Base-by-base conservation (phyloP, 2,888 invertebrate genomes). In the Gandaritis pyraliata region DNA sequence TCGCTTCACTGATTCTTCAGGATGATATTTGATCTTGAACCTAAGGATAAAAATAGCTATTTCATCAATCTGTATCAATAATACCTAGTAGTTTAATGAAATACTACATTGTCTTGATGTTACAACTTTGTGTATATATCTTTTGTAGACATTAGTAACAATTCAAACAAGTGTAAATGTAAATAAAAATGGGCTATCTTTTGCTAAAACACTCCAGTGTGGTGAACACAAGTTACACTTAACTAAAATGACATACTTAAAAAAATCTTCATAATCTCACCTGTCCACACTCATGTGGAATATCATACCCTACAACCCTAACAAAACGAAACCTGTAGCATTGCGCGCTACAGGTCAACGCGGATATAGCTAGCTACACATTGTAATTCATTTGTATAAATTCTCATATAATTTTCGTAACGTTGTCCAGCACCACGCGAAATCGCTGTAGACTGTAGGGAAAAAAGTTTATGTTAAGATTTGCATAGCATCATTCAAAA, bases 11-110 rank as follows among this genome's bases (percentile, higher is more conserved):
- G 97, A 97, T 81, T 99, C 99, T 86, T 98, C 98, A 2, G 99
- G 99, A 87, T 99, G 99, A 83, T 99, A 99, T 93, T 99, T 99
- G 75, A 97, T 95, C 92, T 98, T 98, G 94, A 99, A 99, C 99
- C 99, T 99, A 67, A 16, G 50, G 57, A 59, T 49, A 53, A 58
- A 56, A 65, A 68, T 45, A 49, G 29, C 51, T 15, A 61, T 58
- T 56, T 57, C 30, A 60, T 60, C 57, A 61, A 59, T 50, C 41
- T 53, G 52, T 56, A 53, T 45, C 38, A 16, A 51, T 38, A 47
- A 11, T 33, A 15, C n/a, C n/a, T n/a, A n/a, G 16, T 53, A 33
- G n/a, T 13, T 47, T 47, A 61, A 54, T 57, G 15, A 58, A 58
- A 54, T 51, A 58, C 64, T 64, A 64, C 55, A 56, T 15, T 54